Base-by-base conservation (phyloP, 2,888 invertebrate species). In the Malthinus seriepunctatus region DNA sequence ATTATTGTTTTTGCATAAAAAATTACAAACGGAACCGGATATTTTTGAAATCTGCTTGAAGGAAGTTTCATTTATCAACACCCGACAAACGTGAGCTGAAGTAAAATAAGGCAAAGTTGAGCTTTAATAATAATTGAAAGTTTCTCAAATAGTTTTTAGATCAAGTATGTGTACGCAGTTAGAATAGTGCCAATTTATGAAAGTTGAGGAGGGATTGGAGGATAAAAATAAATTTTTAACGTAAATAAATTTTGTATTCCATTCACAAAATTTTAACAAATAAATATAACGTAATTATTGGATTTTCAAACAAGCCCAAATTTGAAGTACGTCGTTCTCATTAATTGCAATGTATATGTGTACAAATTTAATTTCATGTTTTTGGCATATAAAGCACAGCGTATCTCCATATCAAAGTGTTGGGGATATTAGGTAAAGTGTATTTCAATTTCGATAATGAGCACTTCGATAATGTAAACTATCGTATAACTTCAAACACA, bases 331-430 rank as follows among this genome's bases (percentile, higher is more conserved):
- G 23, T 35, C 35, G 10, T 35, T 35, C 35, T 35, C 9, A 35
- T 35, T 35, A 35, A 9, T 9, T n/a, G 35, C n/a, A 7, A 51
- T 51, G 56, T 23, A 56, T 44, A 56, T 51, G 51, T n/a, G 35
- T 4, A 44, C 46, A 15, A 46, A 56, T 23, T 23, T 23, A 23
- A 23, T 23, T 23, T 23, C 2, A 23, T 23, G 23, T 38, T 56
- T 56, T 56, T 51, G 50, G 56, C 56, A 56, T 56, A 56, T 56
- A 56, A 51, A 56, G 34, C 47, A 57, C 52, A 39, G 11, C 51
- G 31, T 5, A 57, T 57, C 57, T 57, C 39, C 57, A 57, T 57
- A 52, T 57, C 57, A 57, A 57, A 57, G 57, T 23, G 23, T 23
- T 23, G 2, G 23, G 23, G 5, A 23, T 52, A 51, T 52, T 52